These are phyloP conservation scores for Phalacrocorax carbo DNA, from an alignment of 2,113 vertebrate genomes.

Conservation along the genomic window DNA sequence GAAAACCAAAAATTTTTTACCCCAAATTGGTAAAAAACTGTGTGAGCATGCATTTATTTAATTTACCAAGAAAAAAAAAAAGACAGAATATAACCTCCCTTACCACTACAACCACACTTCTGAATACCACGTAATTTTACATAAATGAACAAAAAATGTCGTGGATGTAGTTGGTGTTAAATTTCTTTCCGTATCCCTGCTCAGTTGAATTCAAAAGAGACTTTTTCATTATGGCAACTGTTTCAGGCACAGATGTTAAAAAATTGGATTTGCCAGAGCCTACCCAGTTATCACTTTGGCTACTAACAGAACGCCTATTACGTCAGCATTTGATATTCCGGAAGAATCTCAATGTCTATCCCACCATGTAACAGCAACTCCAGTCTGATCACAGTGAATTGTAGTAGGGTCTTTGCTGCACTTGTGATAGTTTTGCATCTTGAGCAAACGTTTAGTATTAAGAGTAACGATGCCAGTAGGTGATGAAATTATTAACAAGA, in stretches of 20 bases:
- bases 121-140: background rate
- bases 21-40: background rate
- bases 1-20: background rate
- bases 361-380: rapidly evolving
- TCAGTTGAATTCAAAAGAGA: background rate
- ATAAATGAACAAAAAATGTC: no score
- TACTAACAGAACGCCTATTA: background rate
- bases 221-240: background rate
- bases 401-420: background rate
- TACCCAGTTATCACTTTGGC: background rate
- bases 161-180: background rate
- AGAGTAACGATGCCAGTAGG: background rate
- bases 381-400: background rate
- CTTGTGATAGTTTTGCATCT: background rate
- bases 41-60: background rate
- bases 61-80: background rate
- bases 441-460: background rate
- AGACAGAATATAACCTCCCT: background rate
- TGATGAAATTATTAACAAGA: background rate
- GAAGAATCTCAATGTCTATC: background rate
- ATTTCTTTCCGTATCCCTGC: background rate
- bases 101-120: background rate
- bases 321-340: background rate
- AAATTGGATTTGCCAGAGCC: background rate
- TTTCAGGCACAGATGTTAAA: background rate